Evolutionary conservation across 2,113 vertebrate species (phyloP).

Genomic region (Microcebus ravelobensis): DNA sequence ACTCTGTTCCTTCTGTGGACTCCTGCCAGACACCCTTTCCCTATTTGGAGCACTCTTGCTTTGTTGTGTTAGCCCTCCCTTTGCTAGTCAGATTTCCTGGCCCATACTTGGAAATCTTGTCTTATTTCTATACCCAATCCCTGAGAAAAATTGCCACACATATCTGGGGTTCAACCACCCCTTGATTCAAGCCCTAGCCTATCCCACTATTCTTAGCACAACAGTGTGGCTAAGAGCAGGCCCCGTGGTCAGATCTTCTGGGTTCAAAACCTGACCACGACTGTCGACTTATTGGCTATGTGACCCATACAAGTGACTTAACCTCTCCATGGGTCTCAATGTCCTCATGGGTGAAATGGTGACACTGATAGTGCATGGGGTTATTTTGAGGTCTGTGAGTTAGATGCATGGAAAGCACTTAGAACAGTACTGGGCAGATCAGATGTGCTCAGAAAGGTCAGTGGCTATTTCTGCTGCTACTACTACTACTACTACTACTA

Average conservation of each 20-base stretch:
- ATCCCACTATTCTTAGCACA: background rate
- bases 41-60: background rate
- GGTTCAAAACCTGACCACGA: background rate
- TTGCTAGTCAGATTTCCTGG: background rate
- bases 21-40: background rate
- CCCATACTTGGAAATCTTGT: background rate
- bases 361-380: background rate
- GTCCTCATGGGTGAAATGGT: background rate
- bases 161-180: background rate
- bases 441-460: background rate
- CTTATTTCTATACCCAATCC: background rate
- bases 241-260: no score
- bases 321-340: background rate
- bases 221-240: background rate
- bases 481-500: background rate
- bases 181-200: rapidly evolving
- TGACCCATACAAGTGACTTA: background rate
- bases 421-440: background rate
- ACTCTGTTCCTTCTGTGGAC: background rate
- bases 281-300: background rate
- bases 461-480: no score
- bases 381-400: background rate
- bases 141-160: background rate
- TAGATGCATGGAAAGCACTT: background rate
- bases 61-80: background rate